Conservation (phyloP, 2,113 vertebrate species). For the Elephas maximus region DNA sequence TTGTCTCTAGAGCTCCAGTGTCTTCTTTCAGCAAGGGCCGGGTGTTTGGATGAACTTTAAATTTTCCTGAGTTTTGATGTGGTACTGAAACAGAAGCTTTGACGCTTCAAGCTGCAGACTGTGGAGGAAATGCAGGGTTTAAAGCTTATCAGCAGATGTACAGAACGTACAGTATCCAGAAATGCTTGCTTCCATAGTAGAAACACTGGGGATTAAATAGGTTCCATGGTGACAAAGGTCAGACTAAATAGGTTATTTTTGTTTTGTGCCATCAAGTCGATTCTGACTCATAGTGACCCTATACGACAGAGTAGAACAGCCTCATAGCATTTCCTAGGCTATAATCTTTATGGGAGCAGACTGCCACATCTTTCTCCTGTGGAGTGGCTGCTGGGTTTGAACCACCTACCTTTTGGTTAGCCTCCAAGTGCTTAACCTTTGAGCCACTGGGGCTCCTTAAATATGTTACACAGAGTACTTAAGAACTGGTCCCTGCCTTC, state of each 20-base stretch:
- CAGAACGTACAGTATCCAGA: constrained; percentile 44
- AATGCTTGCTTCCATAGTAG: background rate
- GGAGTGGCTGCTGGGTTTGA: background rate
- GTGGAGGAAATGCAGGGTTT: constrained; percentile 79
- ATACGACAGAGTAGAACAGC: background rate
- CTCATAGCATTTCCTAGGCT: background rate
- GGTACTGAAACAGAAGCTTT: constrained; percentile 81
- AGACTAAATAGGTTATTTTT: background rate
- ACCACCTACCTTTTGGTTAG: background rate
- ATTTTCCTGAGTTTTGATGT: constrained; percentile 81
- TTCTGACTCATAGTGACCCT: background rate
- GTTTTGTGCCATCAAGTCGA: background rate
- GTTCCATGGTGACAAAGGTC: background rate
- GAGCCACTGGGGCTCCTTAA: background rate
- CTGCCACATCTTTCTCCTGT: background rate
- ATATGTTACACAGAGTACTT: background rate
- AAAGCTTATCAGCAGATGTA: constrained; percentile 73
- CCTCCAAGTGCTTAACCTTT: background rate
- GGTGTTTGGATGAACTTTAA: constrained; percentile 73
- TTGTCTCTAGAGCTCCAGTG: constrained; percentile 65
- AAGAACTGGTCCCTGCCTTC: background rate
- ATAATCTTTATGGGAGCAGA: background rate
- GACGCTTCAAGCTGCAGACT: constrained; percentile 80
- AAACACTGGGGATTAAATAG: background rate
- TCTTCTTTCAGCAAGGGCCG: constrained; percentile 74